Evolutionary conservation across 2,888 invertebrate genomes (phyloP).

Genomic region (Tachina grossa): DNA sequence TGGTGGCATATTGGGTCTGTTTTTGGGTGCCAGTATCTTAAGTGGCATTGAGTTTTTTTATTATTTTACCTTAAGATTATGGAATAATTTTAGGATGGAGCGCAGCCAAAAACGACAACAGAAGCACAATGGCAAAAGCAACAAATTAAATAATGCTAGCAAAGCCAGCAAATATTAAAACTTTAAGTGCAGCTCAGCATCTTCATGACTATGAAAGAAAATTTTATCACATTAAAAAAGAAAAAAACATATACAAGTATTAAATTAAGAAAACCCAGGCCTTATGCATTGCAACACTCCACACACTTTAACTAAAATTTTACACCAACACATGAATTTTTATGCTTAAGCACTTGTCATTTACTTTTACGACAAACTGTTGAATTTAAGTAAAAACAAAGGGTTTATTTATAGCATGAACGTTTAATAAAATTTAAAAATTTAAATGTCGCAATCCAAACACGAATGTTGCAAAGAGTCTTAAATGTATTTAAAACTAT

Average conservation of each 20-base stretch:
- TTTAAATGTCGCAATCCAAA: constrained; percentile 15
- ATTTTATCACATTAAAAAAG: constrained; percentile 4
- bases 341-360: constrained; percentile 6
- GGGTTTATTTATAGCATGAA: constrained; percentile 32
- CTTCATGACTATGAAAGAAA: not conserved
- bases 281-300: constrained; percentile 31
- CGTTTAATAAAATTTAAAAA: constrained; percentile 49
- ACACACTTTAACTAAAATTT: not conserved
- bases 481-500: not conserved
- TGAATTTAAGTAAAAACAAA: constrained; percentile 15
- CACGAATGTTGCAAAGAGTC: not conserved
- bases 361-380: constrained; percentile 47
- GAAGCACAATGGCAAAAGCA: constrained; percentile 30
- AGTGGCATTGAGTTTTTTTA: constrained; percentile 85
- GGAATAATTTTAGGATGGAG: constrained; percentile 71
- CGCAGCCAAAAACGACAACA: constrained; percentile 44
- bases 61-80: constrained; percentile 83
- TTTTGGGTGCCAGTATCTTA: constrained; percentile 85
- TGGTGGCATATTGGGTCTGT: constrained; percentile 85
- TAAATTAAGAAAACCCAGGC: constrained; percentile 9
- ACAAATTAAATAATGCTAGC: constrained; percentile 30
- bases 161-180: not conserved
- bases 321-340: not conserved
- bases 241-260: constrained; percentile 3
- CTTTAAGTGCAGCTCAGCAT: too few relatives aligned